Evolutionary conservation across 2,113 vertebrate genomes (phyloP).

Genomic region (Periophthalmus modestus): DNA sequence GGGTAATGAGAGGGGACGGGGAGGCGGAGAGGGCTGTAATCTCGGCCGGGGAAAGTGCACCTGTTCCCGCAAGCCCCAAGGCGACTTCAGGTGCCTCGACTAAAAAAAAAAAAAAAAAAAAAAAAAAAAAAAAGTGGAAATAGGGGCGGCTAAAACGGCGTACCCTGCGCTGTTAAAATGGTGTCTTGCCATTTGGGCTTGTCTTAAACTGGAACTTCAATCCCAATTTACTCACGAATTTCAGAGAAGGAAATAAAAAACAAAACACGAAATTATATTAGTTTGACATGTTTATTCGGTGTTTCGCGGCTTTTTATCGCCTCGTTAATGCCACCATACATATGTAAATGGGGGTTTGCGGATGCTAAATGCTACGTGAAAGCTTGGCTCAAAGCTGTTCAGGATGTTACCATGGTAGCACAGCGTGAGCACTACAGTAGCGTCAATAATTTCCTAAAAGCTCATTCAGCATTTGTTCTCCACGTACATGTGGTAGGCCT

Average conservation of each 20-base stretch:
- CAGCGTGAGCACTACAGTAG: background rate
- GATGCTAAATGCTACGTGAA: slow-evolving; percentile 23
- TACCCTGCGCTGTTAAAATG: background rate
- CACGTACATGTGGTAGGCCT: background rate
- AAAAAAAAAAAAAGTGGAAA: background rate
- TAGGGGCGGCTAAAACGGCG: background rate
- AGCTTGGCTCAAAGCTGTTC: background rate
- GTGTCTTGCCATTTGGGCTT: background rate
- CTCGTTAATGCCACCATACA: slow-evolving; percentile 5
- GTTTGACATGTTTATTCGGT: background rate
- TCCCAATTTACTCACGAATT: background rate
- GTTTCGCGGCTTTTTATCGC: background rate
- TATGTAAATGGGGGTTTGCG: slow-evolving; percentile 14
- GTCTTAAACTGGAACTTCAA: background rate
- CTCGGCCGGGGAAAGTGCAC: slow-evolving; percentile 15
- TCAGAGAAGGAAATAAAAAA: too few species aligned
- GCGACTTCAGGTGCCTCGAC: background rate
- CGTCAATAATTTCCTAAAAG: background rate
- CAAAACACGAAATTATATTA: background rate
- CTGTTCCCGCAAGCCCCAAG: background rate
- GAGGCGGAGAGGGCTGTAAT: slow-evolving; percentile 70
- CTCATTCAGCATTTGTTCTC: background rate
- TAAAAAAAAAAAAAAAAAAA: background rate
- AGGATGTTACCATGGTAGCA: slow-evolving; percentile 11
- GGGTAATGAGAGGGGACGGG: slow-evolving; percentile 72